phyloP scores from a whole-genome alignment of 2,113 vertebrate genomes.

The Tenebrosternarchus preto region DNA sequence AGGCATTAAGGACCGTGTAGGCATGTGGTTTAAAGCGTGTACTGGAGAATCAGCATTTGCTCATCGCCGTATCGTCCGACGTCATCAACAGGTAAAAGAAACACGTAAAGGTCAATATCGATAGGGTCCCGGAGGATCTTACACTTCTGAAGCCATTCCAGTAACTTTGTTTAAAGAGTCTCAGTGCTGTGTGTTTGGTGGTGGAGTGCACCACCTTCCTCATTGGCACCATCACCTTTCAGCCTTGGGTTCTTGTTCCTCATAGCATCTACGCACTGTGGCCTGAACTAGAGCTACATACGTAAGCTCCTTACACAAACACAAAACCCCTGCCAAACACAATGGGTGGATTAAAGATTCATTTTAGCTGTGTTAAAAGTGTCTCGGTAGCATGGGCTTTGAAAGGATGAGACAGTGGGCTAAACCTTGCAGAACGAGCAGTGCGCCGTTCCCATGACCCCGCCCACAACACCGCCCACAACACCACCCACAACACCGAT shows the following conservation, averaged over 20 bases:
- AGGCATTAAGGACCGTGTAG: neutral
- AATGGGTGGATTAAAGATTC: conserved; percentile 48
- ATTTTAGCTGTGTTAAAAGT: conserved; percentile 43
- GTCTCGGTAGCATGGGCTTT: conserved; percentile 5
- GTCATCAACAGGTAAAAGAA: neutral
- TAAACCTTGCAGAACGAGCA: too few species aligned
- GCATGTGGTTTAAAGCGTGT: neutral
- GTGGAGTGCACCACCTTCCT: conserved; percentile 2
- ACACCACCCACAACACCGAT: too few species aligned
- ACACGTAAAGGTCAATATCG: conserved; percentile 8
- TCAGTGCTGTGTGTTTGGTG: neutral
- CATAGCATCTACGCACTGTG: conserved; percentile 25
- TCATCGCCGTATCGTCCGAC: neutral
- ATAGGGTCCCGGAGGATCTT: neutral
- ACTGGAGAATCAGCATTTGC: neutral
- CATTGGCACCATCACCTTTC: neutral
- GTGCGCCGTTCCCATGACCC: too few species aligned
- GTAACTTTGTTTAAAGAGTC: neutral
- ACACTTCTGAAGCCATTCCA: neutral
- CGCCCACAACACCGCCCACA: too few species aligned
- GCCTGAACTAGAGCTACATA: conserved; percentile 8
- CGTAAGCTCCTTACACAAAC: conserved; percentile 51
- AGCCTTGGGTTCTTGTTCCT: neutral
- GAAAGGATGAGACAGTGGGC: too few species aligned
- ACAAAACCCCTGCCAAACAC: conserved; percentile 16